phyloP scores from a whole-genome alignment of 2,888 invertebrate species.

The Perithous albicinctus region DNA sequence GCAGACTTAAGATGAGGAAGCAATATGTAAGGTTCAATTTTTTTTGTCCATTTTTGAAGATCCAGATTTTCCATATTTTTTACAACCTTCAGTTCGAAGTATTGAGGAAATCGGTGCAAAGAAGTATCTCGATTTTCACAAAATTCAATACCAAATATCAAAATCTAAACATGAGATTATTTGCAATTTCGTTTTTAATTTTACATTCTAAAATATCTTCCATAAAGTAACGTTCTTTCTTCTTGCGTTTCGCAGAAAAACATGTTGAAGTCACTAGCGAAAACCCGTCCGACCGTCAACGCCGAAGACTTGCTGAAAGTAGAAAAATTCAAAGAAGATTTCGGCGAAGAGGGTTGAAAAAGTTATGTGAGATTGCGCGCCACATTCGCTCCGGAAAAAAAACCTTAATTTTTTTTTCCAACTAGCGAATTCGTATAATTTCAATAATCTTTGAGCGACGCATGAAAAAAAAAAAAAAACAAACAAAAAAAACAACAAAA shows the following conservation, averaged over 20 bases:
- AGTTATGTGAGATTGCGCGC: neutral
- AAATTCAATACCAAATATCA: too few relatives aligned
- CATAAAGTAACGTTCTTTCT: constrained; percentile 42
- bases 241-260: constrained; percentile 88
- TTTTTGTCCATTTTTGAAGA: too few relatives aligned
- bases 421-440: constrained; percentile 52
- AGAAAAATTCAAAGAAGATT: constrained; percentile 98
- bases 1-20: too few relatives aligned
- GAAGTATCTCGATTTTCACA: too few relatives aligned
- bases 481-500: too few relatives aligned
- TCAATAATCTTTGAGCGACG: constrained; percentile 50
- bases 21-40: too few relatives aligned
- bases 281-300: constrained; percentile 99
- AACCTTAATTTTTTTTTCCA: constrained; percentile 68
- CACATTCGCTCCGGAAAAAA: constrained; percentile 25
- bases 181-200: too few relatives aligned
- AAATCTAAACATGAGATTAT: too few relatives aligned
- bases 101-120: too few relatives aligned
- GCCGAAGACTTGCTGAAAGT: constrained; percentile 97
- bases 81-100: too few relatives aligned
- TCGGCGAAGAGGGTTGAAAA: constrained; percentile 97
- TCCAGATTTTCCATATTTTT: too few relatives aligned
- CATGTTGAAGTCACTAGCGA: constrained; percentile 95
- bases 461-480: constrained; percentile 37
- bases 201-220: neutral